Evolutionary conservation across 2,888 invertebrate genomes (phyloP), one percentile per base, ranked within the genome.

Genomic region (Limnephilus lunatus): DNA sequence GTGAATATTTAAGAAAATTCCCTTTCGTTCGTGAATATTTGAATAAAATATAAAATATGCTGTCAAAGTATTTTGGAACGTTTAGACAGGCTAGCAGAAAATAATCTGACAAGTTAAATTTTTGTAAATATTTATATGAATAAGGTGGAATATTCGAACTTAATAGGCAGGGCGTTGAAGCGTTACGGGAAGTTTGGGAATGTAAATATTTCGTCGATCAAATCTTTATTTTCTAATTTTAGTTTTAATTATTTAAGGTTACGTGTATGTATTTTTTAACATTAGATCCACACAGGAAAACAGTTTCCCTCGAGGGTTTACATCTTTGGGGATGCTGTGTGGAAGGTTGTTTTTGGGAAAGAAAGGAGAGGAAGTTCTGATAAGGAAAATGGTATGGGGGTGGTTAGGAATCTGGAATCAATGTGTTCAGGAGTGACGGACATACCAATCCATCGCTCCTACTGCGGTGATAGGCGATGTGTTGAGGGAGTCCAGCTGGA

Each of bases 51-150:
- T 68, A 25, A 68, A 68, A 68, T 25, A 31, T 32, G 32, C 48
- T 86, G 86, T 53, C 86, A 53, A 44, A 86, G n/a, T 86, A 44
- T 53, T 48, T 86, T 86, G n/a, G 44, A 86, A 86, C n/a, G 53
- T 87, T 68, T 48, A 32, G 4, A n/a, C n/a, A n/a, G 31, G 87
- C 44, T 87, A 87, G 31, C 53, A 19, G 87, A 87, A 87, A 53
- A 31, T 19, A 31, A 87, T 87, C 87, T 53, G 87, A 53, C 31
- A 87, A 32, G 53, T 53, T 87, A 87, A 68, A 68, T 31, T 87
- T 53, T 31, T 9, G 68, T 2, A 53, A 87, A 87, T 53, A 30
- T 86, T 48, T 86, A 19, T 68, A 7, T n/a, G 68, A 9, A 9
- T 25, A 68, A 25, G 7, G 9, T n/a, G 9, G 68, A 25, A 25